Conservation (phyloP, 2,797 vertebrate species). For the Setipinna tenuifilis region DNA sequence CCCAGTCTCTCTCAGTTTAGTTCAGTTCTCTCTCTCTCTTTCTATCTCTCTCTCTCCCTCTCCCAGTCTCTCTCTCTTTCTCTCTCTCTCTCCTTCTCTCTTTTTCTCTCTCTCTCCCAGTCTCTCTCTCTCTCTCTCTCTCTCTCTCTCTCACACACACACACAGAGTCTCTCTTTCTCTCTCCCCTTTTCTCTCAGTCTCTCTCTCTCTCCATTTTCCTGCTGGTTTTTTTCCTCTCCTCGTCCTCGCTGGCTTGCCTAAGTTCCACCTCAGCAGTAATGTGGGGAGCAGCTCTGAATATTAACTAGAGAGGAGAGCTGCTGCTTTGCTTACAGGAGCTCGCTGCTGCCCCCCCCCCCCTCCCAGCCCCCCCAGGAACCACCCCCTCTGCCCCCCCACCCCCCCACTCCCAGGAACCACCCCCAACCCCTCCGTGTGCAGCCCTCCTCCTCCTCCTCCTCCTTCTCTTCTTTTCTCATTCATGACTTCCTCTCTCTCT, state of each 20-base stretch:
- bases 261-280: slow-evolving; percentile 23
- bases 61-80: too few species aligned
- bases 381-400: not conserved
- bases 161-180: too few species aligned
- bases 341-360: not conserved
- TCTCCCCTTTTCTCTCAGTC: not conserved
- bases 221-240: not conserved
- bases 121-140: too few species aligned
- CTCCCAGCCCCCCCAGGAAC: not conserved
- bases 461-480: not conserved
- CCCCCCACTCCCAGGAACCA: not conserved
- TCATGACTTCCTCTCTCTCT: too few species aligned
- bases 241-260: not conserved
- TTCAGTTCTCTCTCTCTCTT: too few species aligned
- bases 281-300: not conserved
- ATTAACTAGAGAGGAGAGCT: not conserved
- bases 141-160: too few species aligned
- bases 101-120: too few species aligned
- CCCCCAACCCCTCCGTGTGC: not conserved
- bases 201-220: not conserved
- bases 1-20: too few species aligned
- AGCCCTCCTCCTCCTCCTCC: not conserved
- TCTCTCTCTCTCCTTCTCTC: too few species aligned
- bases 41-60: too few species aligned
- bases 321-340: not conserved